A percentile compares a stretch with the other conserved stretches of the same genome.
Evolutionary conservation across 2,888 invertebrate species (phyloP).

Genomic region (Sesamia inferens): DNA sequence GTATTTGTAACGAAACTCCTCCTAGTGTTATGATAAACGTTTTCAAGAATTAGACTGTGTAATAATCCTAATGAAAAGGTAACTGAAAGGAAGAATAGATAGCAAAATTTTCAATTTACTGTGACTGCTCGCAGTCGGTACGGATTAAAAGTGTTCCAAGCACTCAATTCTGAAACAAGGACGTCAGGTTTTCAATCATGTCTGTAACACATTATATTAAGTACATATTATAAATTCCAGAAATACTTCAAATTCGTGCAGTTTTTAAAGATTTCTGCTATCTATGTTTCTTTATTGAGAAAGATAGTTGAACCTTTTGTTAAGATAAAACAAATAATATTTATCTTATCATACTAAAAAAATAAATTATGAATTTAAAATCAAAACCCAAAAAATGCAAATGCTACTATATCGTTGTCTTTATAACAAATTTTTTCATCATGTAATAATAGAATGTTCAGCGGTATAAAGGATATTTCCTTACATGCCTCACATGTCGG

Average conservation of each 20-base stretch:
- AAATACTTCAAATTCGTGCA: conserved; percentile 1
- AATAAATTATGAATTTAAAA: neutral
- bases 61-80: neutral
- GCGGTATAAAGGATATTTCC: conserved; percentile 42
- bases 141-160: conserved; percentile 26
- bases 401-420: conserved; percentile 1
- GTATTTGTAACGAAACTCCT: too few species aligned
- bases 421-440: conserved; percentile 43
- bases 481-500: conserved; percentile 26
- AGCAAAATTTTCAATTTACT: conserved; percentile 15
- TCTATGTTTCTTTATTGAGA: neutral
- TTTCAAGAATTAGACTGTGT: neutral
- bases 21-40: neutral
- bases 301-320: neutral
- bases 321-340: neutral
- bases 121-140: conserved; percentile 7
- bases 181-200: conserved; percentile 28
- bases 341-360: neutral
- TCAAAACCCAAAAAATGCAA: neutral
- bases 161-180: conserved; percentile 29
- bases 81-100: neutral
- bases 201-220: conserved; percentile 25
- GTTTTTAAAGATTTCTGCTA: neutral
- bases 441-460: conserved; percentile 39
- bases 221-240: conserved; percentile 5